Percentiles rank a stretch among this genome's conserved stretches.
phyloP scores from a whole-genome alignment of 2,113 vertebrate species.

The Oryzias curvinotus region DNA sequence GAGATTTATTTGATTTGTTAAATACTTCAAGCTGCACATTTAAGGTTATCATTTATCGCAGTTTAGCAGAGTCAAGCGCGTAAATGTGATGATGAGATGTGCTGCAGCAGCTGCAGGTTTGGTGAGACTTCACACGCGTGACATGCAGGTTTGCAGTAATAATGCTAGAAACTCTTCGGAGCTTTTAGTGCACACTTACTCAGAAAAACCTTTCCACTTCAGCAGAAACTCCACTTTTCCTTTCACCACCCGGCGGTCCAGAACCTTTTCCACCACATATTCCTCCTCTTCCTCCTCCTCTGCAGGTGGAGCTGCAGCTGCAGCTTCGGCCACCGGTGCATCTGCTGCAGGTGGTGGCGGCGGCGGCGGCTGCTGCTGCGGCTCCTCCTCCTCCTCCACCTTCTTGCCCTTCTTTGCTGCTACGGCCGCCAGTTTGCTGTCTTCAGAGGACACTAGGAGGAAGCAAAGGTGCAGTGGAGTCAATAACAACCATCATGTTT shows the following conservation, averaged over 20 bases:
- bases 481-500: no score
- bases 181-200: constrained; percentile 79
- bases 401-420: constrained; percentile 94
- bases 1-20: no score
- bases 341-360: constrained; percentile 39
- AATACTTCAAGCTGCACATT: no score
- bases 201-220: constrained; percentile 97
- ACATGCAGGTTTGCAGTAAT: no score
- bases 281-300: constrained; percentile 96
- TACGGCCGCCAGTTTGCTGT: constrained; percentile 85
- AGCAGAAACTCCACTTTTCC: constrained; percentile 93
- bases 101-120: no score
- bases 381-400: constrained; percentile 86
- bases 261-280: constrained; percentile 96
- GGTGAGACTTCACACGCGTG: no score
- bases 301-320: constrained; percentile 12
- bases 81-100: no score
- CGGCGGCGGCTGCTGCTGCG: constrained; percentile 71
- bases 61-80: no score
- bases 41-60: no score
- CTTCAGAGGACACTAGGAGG: constrained; percentile 37
- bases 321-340: background rate
- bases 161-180: no score
- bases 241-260: constrained; percentile 90
- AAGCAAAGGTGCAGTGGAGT: background rate